phyloP scores from a whole-genome alignment of 37 sponge, comb jelly and placozoan genomes.

The Ephydatia muelleri region DNA sequence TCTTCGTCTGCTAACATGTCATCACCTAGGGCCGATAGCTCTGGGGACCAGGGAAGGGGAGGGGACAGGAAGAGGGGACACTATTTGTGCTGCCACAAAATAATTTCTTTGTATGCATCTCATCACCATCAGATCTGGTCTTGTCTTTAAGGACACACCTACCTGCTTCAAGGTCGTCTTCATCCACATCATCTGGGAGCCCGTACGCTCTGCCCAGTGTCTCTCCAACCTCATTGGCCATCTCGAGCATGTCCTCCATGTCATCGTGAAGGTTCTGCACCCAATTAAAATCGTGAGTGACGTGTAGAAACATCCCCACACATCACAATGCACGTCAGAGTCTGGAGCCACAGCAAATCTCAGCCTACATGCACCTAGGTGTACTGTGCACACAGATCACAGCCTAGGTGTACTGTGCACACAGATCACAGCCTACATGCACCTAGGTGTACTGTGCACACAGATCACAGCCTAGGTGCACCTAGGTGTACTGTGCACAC shows the following conservation, averaged over 20 bases:
- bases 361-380: too few relatives aligned
- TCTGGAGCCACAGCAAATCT: too few relatives aligned
- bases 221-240: constrained; percentile 96
- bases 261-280: constrained; percentile 95
- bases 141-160: not conserved
- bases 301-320: not conserved
- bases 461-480: not conserved
- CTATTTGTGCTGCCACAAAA: too few relatives aligned
- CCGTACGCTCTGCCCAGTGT: constrained; percentile 90
- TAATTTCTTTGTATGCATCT: too few relatives aligned
- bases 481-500: not conserved
- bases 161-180: constrained; percentile 98
- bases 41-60: constrained; percentile 28
- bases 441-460: too few relatives aligned
- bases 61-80: not conserved
- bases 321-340: too few relatives aligned
- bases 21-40: constrained; percentile 97
- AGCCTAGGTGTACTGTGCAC: too few relatives aligned
- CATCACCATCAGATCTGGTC: too few relatives aligned
- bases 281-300: not conserved
- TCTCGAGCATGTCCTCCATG: constrained; percentile 97
- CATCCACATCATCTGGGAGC: constrained; percentile 97
- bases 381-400: too few relatives aligned
- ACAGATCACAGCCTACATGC: too few relatives aligned
- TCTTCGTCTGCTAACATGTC: constrained; percentile 90